A percentile compares a stretch with the other conserved stretches of the same genome.
These are phyloP conservation scores for Distichodus sexfasciatus DNA, from an alignment of 2,797 vertebrate genomes.

Conservation along the genomic window DNA sequence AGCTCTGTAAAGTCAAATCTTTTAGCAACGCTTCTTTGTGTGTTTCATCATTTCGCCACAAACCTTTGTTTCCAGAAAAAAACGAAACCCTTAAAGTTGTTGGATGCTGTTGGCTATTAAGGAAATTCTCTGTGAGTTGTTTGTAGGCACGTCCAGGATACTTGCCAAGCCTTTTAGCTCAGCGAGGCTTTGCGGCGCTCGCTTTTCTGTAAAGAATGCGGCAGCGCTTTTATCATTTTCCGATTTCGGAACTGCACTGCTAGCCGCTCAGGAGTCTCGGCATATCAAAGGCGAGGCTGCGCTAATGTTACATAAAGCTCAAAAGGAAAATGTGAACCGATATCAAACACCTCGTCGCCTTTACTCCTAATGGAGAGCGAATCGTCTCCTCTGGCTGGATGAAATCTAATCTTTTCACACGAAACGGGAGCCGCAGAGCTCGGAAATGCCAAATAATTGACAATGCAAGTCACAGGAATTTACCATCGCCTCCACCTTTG, in stretches of 20 bases:
- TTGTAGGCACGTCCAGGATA: background rate
- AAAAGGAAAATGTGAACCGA: slow-evolving; percentile 13
- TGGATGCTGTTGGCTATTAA: background rate
- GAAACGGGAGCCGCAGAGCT: background rate
- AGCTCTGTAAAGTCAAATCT: no score
- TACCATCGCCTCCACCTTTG: background rate
- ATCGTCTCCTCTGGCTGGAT: slow-evolving; percentile 17
- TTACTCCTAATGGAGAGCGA: slow-evolving; percentile 8
- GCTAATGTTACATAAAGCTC: slow-evolving; percentile 27
- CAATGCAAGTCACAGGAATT: background rate
- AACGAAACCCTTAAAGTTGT: no score
- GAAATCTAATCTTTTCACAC: slow-evolving; percentile 17
- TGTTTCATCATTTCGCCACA: no score
- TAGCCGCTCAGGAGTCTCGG: slow-evolving; percentile 24
- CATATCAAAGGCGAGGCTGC: slow-evolving; percentile 25
- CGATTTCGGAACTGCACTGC: slow-evolving; percentile 9
- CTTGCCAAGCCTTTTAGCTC: background rate
- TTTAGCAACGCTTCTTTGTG: no score
- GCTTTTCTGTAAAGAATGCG: slow-evolving; percentile 23
- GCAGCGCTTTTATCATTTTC: slow-evolving; percentile 15
- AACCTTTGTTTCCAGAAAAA: no score
- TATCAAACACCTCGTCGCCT: slow-evolving; percentile 10
- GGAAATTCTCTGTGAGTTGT: background rate
- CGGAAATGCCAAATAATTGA: background rate
- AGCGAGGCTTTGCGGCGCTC: slow-evolving; percentile 16